Evolutionary conservation across 2,113 vertebrate genomes (phyloP).

Genomic region (Dipodomys ordii): DNA sequence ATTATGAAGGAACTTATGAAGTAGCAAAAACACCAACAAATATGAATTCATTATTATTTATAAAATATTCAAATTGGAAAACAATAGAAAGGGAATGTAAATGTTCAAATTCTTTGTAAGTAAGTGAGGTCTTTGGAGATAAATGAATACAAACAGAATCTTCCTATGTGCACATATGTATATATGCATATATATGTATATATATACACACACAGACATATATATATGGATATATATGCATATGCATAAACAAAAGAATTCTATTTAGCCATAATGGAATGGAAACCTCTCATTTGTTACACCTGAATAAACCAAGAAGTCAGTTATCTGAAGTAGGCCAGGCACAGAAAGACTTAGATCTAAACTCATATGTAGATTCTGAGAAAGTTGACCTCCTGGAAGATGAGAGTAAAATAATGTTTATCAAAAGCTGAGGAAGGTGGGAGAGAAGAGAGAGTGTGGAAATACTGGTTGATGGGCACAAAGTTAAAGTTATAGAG

Average conservation of each 20-base stretch:
- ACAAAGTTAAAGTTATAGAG: not conserved
- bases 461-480: not conserved
- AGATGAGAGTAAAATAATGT: not conserved
- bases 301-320: not conserved
- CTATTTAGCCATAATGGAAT: not conserved
- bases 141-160: not conserved
- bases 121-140: not conserved
- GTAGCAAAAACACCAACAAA: not conserved
- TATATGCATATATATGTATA: no score
- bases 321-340: not conserved
- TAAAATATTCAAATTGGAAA: slow-evolving; percentile 39
- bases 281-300: not conserved
- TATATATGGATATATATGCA: no score
- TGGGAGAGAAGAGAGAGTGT: no score
- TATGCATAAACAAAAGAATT: not conserved
- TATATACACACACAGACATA: no score
- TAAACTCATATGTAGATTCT: not conserved
- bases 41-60: not conserved
- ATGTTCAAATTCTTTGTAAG: slow-evolving; percentile 23
- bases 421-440: not conserved
- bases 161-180: no score
- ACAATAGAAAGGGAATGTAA: not conserved
- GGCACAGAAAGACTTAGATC: not conserved
- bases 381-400: not conserved
- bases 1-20: not conserved